Evolutionary conservation across 2,797 vertebrate species (phyloP).

Genomic region (Cirrhinus molitorella): DNA sequence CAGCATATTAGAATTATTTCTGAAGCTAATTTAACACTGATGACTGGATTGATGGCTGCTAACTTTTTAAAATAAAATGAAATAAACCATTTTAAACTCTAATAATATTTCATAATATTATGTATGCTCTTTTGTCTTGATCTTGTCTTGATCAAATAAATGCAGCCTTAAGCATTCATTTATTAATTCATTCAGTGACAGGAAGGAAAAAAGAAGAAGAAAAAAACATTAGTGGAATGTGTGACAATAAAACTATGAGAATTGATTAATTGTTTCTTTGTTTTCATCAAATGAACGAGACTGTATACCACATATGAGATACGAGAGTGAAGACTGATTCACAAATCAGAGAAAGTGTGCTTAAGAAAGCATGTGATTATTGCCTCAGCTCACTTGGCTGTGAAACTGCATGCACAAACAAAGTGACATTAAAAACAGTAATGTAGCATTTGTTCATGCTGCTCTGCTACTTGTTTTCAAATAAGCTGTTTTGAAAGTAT

Average conservation of each 20-base stretch:
- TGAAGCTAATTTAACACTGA: too few relatives aligned
- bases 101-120: too few relatives aligned
- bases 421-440: background rate
- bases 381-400: background rate
- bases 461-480: too few relatives aligned
- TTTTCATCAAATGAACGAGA: background rate
- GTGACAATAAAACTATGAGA: background rate
- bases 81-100: too few relatives aligned
- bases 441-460: background rate
- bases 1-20: too few relatives aligned
- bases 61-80: too few relatives aligned
- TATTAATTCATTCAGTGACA: background rate
- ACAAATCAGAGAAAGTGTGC: background rate
- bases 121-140: too few relatives aligned
- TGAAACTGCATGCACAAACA: background rate
- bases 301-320: background rate
- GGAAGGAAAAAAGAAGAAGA: background rate
- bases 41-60: too few relatives aligned
- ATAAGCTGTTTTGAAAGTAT: background rate
- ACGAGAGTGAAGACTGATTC: background rate
- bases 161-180: too few relatives aligned
- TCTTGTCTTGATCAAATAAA: too few relatives aligned
- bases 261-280: background rate
- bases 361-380: slow-evolving; percentile 16
- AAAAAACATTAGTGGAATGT: background rate